Evolutionary conservation across 1,140 invertebrate genomes (phyloP), one percentile per base, ranked within the genome.

Genomic region (Zophobas atratus): DNA sequence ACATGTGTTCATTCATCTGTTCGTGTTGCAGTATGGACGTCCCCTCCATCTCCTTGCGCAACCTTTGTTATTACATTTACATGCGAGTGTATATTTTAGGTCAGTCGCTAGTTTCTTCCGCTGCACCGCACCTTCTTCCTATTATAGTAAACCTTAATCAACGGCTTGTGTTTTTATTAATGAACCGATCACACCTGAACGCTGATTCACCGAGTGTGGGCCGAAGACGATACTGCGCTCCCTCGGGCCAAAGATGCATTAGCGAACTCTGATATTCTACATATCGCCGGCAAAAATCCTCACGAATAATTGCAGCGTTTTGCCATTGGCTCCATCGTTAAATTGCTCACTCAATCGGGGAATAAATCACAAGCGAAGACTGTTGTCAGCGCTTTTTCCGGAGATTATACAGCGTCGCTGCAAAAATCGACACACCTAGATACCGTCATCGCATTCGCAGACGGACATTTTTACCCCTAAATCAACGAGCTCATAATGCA

Each of bases 1-100:
- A 77, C 80, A 83, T 81, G 78, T 82, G 82, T 83, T 83, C 82
- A 83, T 83, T 83, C 82, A 83, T 83, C 82, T 82, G 79, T 79
- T 77, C 35, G 70, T 79, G 38, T 43, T 73, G 57, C 57, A 63
- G 70, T 49, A 51, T 72, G 43, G 75, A 70, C 71, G 75, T 70
- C 78, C 74, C 78, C 78, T 76, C 53, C 46, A 49, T 34, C 63
- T 70, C 63, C 77, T 81, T 81, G 80, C 76, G 80, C 78, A 81
- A 81, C 60, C 56, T 60, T 67, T 57, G 8, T 67, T 67, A 67
- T 70, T 43, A 53, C 80, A 81, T 80, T 80, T 81, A 77, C 78
- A 80, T 78, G 71, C 76, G 41, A 43, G 41, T 76, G 78, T 79
- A 77, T 80, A 80, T 82, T 80, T 82, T 80, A 80, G 81, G 79